Conservation (phyloP, 2,113 vertebrate genomes). For the Crocuta crocuta region DNA sequence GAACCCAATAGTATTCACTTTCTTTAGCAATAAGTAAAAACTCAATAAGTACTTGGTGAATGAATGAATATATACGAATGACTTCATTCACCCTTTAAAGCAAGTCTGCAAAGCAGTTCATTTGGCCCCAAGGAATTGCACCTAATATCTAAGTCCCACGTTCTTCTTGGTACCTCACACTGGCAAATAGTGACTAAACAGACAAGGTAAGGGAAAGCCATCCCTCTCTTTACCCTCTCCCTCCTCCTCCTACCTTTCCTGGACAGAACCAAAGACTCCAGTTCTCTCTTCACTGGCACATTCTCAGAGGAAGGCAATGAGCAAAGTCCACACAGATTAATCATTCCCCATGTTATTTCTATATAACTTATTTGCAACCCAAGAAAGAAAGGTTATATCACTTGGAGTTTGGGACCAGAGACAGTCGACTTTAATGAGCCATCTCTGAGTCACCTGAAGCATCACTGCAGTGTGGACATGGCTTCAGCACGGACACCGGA, state of each 20-base stretch:
- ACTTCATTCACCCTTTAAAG: constrained; percentile 18
- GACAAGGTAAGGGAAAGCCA: background rate
- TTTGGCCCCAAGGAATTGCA: background rate
- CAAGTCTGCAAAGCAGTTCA: background rate
- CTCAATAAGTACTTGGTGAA: background rate
- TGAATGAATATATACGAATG: background rate
- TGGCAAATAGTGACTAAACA: background rate
- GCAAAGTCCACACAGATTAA: background rate
- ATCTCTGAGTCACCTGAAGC: constrained; percentile 47
- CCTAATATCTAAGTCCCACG: fast-evolving
- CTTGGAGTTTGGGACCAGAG: constrained; percentile 27
- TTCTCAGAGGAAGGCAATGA: background rate
- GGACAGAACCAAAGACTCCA: background rate
- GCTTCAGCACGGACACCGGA: constrained; percentile 7
- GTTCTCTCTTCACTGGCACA: background rate
- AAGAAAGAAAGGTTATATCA: background rate
- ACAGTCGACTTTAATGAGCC: background rate
- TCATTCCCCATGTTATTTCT: background rate
- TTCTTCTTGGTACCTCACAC: background rate
- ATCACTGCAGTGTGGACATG: constrained; percentile 13
- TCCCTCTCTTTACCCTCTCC: background rate
- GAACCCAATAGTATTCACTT: background rate
- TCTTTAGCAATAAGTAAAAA: background rate
- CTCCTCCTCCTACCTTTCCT: background rate
- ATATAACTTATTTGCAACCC: background rate